These are phyloP conservation scores for Chrysaora quinquecirrha DNA, from an alignment of 30 jellyfish, hydroid and myxozoan genomes.

Conservation along the genomic window DNA sequence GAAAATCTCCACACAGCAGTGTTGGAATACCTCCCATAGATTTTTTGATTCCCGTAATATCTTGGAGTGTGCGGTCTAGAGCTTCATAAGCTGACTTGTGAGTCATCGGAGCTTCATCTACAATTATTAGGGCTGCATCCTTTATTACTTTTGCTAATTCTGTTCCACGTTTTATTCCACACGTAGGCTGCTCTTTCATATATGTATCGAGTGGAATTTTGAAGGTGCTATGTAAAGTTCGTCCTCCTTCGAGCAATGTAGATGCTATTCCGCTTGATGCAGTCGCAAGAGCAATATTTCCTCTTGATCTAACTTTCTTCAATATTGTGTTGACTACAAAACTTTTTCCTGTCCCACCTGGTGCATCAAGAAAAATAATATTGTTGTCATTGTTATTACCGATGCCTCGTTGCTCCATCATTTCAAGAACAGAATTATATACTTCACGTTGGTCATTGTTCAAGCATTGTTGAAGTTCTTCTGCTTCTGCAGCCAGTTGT, in stretches of 20 bases:
- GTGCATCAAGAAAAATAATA: constrained; percentile 65
- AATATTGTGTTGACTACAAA: constrained; percentile 29
- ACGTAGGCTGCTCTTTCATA: neutral
- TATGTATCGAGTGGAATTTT: constrained; percentile 32
- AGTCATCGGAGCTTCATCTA: constrained; percentile 53
- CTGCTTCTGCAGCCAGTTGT: constrained; percentile 8
- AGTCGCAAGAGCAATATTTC: constrained; percentile 50
- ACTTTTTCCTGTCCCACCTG: constrained; percentile 91
- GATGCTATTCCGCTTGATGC: constrained; percentile 83
- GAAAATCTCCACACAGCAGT: constrained; percentile 77
- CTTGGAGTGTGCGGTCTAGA: constrained; percentile 46
- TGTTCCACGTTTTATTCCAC: constrained; percentile 14
- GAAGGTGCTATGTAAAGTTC: constrained; percentile 58
- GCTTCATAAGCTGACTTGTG: constrained; percentile 64
- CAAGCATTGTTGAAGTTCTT: constrained; percentile 9
- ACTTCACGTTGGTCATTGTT: constrained; percentile 35
- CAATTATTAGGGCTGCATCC: constrained; percentile 10
- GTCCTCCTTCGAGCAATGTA: constrained; percentile 73
- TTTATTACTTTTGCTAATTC: constrained; percentile 41
- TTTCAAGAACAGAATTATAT: constrained; percentile 20
- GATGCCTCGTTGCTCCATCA: neutral
- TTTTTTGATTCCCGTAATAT: constrained; percentile 15
- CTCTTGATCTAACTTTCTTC: constrained; percentile 29
- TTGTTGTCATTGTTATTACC: neutral
- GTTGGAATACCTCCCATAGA: constrained; percentile 60